These are phyloP conservation scores for Eupithecia pulchellata DNA, from an alignment of 2,888 invertebrate genomes.

Conservation along the genomic window DNA sequence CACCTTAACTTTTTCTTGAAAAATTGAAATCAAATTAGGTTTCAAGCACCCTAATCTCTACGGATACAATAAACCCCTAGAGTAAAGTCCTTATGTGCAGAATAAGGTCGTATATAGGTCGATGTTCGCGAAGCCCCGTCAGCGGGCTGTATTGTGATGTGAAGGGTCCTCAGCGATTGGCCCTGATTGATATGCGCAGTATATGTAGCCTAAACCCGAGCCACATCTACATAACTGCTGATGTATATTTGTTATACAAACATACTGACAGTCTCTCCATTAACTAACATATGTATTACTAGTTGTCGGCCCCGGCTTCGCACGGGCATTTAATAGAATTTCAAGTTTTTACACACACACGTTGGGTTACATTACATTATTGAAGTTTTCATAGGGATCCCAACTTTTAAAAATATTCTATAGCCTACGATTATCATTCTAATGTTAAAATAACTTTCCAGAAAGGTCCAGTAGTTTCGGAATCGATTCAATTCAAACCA, in stretches of 20 bases:
- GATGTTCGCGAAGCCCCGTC: conserved; percentile 22
- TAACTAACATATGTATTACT: background rate
- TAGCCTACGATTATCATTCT: too few species aligned
- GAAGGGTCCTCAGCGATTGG: conserved; percentile 40
- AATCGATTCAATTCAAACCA: too few species aligned
- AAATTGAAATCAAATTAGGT: too few species aligned
- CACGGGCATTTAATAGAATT: too few species aligned
- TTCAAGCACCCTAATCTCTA: background rate
- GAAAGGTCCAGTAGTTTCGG: too few species aligned
- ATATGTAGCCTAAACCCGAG: conserved; percentile 46
- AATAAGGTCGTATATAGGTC: conserved; percentile 26
- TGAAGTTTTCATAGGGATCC: too few species aligned
- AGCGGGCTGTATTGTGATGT: conserved; percentile 48
- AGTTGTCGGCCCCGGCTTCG: too few species aligned
- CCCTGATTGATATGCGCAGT: conserved; percentile 53
- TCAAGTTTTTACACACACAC: too few species aligned
- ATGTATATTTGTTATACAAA: conserved; percentile 31
- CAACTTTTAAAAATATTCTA: too few species aligned
- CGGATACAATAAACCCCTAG: background rate
- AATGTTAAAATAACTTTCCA: too few species aligned
- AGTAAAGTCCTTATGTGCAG: conserved; percentile 17
- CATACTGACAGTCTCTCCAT: background rate
- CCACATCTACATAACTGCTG: background rate
- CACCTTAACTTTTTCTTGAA: too few species aligned
- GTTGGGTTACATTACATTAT: too few species aligned